These are phyloP conservation scores for Diploptera punctata DNA, from an alignment of 2,888 invertebrate species.

Conservation along the genomic window DNA sequence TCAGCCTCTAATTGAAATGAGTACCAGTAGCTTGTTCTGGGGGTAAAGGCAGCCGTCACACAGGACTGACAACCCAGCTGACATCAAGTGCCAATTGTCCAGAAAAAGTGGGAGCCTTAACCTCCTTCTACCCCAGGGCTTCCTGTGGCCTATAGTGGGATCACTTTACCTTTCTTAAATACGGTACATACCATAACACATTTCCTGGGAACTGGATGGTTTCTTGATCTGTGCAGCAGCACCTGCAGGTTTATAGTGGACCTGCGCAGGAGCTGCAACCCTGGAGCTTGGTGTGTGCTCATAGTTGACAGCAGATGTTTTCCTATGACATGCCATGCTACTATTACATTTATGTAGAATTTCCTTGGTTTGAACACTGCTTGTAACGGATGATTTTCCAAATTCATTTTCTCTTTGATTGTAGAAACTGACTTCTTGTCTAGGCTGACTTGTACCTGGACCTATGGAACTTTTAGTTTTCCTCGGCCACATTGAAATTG, in stretches of 20 bases:
- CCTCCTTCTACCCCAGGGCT: no score
- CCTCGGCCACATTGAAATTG: background rate
- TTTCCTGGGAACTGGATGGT: background rate
- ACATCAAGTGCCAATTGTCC: no score
- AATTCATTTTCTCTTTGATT: no score
- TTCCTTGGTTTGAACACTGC: background rate
- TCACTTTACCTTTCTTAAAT: no score
- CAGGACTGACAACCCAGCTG: no score
- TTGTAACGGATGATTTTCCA: background rate
- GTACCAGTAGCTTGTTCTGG: no score
- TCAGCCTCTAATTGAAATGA: no score
- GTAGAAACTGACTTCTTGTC: background rate
- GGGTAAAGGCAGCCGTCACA: no score
- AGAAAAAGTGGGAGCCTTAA: no score
- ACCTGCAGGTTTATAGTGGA: background rate
- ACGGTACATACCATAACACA: constrained; percentile 13
- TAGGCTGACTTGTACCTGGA: background rate
- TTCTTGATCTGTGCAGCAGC: background rate
- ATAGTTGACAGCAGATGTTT: no score
- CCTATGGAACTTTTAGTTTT: background rate
- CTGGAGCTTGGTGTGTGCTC: background rate
- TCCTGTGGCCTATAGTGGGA: no score
- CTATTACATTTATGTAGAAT: background rate
- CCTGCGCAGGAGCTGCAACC: background rate
- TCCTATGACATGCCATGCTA: no score